phyloP scores from a whole-genome alignment of 2,888 invertebrate species.

The Abrostola tripartita region DNA sequence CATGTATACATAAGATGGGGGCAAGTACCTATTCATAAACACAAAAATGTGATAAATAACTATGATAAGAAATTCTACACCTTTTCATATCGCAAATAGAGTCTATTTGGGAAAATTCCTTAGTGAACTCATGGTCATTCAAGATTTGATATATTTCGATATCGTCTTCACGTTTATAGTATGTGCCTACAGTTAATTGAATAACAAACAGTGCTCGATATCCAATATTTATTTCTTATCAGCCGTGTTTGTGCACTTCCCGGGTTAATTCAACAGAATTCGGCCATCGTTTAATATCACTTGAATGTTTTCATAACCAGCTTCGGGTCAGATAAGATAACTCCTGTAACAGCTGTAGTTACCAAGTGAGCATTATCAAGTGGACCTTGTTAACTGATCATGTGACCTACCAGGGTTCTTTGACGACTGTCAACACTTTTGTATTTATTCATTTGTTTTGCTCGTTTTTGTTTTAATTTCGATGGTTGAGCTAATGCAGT shows the following conservation, averaged over 20 bases:
- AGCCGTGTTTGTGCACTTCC: conserved; percentile 55
- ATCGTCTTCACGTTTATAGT: conserved; percentile 25
- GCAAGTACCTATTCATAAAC: conserved; percentile 11
- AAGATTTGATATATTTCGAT: conserved; percentile 24
- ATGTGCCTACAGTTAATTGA: conserved; percentile 36
- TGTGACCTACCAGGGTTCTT: conserved; percentile 31
- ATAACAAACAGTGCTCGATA: conserved; percentile 34
- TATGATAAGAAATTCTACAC: conserved; percentile 11
- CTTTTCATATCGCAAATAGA: neutral
- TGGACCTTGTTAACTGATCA: conserved; percentile 55
- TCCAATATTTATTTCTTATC: conserved; percentile 38
- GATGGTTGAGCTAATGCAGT: conserved; percentile 12
- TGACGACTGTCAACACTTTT: conserved; percentile 21
- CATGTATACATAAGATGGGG: conserved; percentile 44
- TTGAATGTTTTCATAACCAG: conserved; percentile 57
- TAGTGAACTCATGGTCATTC: conserved; percentile 12
- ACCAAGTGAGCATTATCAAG: conserved; percentile 55
- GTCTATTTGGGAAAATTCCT: conserved; percentile 18
- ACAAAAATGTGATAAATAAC: conserved; percentile 10
- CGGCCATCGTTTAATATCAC: conserved; percentile 50
- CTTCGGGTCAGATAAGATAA: conserved; percentile 64
- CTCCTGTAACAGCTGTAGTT: conserved; percentile 62
- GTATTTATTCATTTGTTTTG: conserved; percentile 10
- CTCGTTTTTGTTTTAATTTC: conserved; percentile 19
- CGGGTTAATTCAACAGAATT: conserved; percentile 55